Evolutionary conservation across 2,888 invertebrate species (phyloP).

Genomic region (Catocala sponsa): DNA sequence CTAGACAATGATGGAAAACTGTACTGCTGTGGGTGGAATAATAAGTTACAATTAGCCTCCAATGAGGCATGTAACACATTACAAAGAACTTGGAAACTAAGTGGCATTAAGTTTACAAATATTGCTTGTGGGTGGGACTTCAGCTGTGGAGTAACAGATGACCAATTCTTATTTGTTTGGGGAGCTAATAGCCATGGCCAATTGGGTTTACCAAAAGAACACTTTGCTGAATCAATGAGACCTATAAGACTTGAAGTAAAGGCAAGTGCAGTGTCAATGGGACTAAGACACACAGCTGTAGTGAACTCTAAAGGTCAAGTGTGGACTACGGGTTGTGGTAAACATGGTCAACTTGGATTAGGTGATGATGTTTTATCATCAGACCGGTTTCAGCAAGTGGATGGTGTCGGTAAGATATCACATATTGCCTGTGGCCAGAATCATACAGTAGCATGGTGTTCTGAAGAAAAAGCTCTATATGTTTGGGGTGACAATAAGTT

Average conservation of each 20-base stretch:
- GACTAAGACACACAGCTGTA: slow-evolving; percentile 90
- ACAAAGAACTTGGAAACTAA: slow-evolving; percentile 88
- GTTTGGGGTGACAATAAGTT: slow-evolving; percentile 95
- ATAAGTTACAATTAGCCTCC: slow-evolving; percentile 91
- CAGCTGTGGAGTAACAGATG: slow-evolving; percentile 91
- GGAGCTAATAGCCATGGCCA: slow-evolving; percentile 94
- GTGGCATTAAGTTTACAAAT: slow-evolving; percentile 87
- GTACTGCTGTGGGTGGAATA: slow-evolving; percentile 94
- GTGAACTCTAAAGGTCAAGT: slow-evolving; percentile 89
- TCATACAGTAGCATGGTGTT: slow-evolving; percentile 90
- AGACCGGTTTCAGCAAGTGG: slow-evolving; percentile 85
- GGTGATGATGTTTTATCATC: slow-evolving; percentile 71
- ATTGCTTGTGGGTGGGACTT: slow-evolving; percentile 95
- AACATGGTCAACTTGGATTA: slow-evolving; percentile 91
- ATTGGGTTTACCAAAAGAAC: slow-evolving; percentile 89
- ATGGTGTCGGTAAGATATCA: slow-evolving; percentile 86
- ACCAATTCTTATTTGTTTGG: slow-evolving; percentile 92
- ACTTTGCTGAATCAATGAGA: slow-evolving; percentile 70
- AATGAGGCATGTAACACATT: slow-evolving; percentile 85
- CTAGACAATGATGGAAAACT: slow-evolving; percentile 90
- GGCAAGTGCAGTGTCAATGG: slow-evolving; percentile 89
- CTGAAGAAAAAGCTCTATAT: slow-evolving; percentile 88
- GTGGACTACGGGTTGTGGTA: slow-evolving; percentile 90
- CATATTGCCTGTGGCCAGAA: slow-evolving; percentile 94
- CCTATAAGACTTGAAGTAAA: slow-evolving; percentile 80